phyloP scores from a whole-genome alignment of 2,888 invertebrate genomes.

The Platypus cylindrus region DNA sequence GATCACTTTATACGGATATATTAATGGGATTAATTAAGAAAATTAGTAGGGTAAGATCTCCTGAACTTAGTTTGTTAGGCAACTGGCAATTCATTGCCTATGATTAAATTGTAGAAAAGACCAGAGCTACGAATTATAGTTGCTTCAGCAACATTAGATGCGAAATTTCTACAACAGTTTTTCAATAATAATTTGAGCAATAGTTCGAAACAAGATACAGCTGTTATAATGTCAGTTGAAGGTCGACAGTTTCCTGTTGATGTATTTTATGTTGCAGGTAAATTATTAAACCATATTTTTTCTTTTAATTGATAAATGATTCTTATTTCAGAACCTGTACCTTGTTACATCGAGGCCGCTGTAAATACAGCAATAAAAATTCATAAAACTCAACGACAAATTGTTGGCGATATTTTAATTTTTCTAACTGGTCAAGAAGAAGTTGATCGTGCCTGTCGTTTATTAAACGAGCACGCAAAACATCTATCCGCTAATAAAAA shows the following conservation, averaged over 20 bases:
- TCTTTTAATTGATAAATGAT: conserved; percentile 6
- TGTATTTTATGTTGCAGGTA: conserved; percentile 66
- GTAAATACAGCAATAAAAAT: conserved; percentile 85
- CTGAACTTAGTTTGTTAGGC: background rate
- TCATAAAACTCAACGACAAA: conserved; percentile 63
- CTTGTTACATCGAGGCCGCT: conserved; percentile 78
- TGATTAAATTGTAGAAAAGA: conserved; percentile 35
- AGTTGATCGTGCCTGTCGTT: conserved; percentile 62
- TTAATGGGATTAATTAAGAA: conserved; percentile 89
- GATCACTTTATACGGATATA: conserved; percentile 86
- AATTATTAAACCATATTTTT: conserved; percentile 21
- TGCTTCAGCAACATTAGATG: conserved; percentile 93
- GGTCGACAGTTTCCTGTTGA: conserved; percentile 83
- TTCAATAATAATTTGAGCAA: conserved; percentile 46
- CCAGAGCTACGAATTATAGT: conserved; percentile 72
- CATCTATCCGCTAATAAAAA: conserved; percentile 39
- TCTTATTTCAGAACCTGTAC: conserved; percentile 56
- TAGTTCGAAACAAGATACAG: conserved; percentile 46
- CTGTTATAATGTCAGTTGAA: conserved; percentile 75
- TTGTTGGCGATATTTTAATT: conserved; percentile 86
- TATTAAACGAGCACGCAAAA: conserved; percentile 49
- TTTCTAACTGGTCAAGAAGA: conserved; percentile 94
- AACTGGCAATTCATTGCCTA: background rate
- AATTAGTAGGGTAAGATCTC: conserved; percentile 53
- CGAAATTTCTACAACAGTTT: conserved; percentile 68